Percentiles rank a stretch among this genome's conserved stretches.
Evolutionary conservation across 2,888 invertebrate species (phyloP).

Genomic region (Branchellion lobata): DNA sequence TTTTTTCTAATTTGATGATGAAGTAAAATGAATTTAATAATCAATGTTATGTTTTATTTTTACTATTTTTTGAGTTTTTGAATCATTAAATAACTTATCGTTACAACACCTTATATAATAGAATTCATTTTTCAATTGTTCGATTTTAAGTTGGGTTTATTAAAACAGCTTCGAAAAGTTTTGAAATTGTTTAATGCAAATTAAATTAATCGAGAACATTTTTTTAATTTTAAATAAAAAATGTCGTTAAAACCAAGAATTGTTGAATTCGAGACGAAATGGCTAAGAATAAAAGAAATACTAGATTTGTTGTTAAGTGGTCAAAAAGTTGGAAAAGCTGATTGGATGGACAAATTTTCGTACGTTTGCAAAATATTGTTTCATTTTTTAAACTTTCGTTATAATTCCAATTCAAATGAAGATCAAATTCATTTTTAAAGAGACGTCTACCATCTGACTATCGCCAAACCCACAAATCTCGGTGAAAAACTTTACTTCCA

Average conservation of each 20-base stretch:
- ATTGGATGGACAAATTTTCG: conserved; percentile 10
- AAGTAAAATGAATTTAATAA: too few relatives aligned
- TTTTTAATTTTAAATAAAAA: background rate
- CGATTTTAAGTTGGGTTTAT: too few relatives aligned
- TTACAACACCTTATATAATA: too few relatives aligned
- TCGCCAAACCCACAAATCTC: conserved; percentile 1
- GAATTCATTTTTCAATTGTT: too few relatives aligned
- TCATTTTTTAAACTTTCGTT: background rate
- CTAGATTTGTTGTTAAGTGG: background rate
- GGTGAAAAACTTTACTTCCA: background rate
- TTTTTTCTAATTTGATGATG: too few relatives aligned
- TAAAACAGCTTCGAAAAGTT: too few relatives aligned
- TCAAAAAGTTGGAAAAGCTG: background rate
- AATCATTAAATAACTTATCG: too few relatives aligned
- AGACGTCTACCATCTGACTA: background rate
- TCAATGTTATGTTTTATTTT: too few relatives aligned
- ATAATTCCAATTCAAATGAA: too few relatives aligned
- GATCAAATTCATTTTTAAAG: background rate
- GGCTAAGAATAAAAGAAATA: background rate
- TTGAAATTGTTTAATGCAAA: too few relatives aligned
- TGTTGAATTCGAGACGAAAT: background rate
- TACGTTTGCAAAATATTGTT: background rate
- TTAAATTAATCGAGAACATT: too few relatives aligned
- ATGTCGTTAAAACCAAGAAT: background rate
- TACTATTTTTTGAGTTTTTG: too few relatives aligned